A percentile compares a stretch with the other conserved stretches of the same genome.
These are phyloP conservation scores for Tiphia femorata DNA, from an alignment of 2,888 invertebrate genomes.

Conservation along the genomic window DNA sequence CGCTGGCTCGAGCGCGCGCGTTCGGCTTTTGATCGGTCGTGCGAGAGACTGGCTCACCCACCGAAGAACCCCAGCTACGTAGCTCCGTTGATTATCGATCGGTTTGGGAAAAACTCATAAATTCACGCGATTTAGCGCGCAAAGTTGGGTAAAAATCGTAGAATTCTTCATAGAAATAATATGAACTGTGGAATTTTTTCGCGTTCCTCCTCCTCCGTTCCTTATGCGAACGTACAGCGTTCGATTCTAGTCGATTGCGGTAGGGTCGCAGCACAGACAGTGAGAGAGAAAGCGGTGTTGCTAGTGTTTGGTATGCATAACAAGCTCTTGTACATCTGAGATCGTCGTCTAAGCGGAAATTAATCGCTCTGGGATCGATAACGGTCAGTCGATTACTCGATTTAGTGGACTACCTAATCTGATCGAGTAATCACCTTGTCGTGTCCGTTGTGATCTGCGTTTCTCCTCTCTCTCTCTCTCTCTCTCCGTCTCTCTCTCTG, in stretches of 20 bases:
- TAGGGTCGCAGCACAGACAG: no score
- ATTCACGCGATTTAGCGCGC: no score
- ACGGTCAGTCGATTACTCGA: conserved; percentile 34
- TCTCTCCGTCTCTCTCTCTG: background rate
- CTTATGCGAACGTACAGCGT: no score
- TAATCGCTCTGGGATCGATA: conserved; percentile 53
- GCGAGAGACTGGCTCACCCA: conserved; percentile 1
- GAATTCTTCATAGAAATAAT: no score
- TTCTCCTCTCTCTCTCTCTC: conserved; percentile 25
- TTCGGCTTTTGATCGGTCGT: conserved; percentile 19
- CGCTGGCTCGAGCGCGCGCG: background rate
- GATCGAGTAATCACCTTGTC: conserved; percentile 49
- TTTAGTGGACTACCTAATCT: conserved; percentile 50
- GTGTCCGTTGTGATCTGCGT: no score
- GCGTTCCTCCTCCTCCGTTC: no score
- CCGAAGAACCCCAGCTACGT: background rate
- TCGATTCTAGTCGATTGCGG: no score
- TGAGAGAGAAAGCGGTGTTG: no score
- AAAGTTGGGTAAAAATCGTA: no score
- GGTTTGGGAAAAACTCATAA: no score
- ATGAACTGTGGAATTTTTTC: no score
- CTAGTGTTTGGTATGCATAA: conserved; percentile 29
- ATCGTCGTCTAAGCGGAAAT: conserved; percentile 48
- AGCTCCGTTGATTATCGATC: background rate
- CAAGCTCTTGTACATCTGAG: conserved; percentile 32